phyloP scores from a whole-genome alignment of 23 tunicate genomes.

The Trididemnum miniatum region DNA sequence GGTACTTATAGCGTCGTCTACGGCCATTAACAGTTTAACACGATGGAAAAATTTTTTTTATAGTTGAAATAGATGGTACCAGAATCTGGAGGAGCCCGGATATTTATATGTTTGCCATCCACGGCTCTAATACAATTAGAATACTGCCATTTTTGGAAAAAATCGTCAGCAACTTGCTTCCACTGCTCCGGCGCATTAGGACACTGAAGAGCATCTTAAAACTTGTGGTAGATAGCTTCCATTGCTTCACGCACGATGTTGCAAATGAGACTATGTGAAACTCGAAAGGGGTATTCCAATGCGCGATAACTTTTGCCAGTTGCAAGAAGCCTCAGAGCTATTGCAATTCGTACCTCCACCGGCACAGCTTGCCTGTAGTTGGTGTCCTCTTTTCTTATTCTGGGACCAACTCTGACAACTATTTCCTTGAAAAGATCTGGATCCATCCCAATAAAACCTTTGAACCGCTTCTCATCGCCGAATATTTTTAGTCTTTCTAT shows the following conservation, averaged over 20 bases:
- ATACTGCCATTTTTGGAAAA: neutral
- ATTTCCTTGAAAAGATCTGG: no score
- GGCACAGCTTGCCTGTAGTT: no score
- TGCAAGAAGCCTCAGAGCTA: neutral
- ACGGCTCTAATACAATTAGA: neutral
- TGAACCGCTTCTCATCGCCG: no score
- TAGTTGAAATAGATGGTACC: neutral
- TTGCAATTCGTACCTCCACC: no score
- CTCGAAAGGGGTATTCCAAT: neutral
- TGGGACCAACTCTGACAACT: no score
- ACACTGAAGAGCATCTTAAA: neutral
- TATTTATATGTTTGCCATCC: neutral
- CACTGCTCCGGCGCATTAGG: neutral
- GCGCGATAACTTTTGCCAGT: neutral
- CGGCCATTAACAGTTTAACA: neutral
- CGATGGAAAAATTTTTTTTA: no score
- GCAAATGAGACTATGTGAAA: no score
- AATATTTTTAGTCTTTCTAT: no score
- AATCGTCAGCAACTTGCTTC: neutral
- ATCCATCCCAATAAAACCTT: no score
- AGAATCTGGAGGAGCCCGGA: neutral
- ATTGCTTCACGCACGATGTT: neutral
- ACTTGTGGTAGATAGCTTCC: neutral
- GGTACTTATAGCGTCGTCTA: neutral
- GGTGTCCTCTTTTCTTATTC: no score